These are phyloP conservation scores for Hemiprocne comata DNA, from an alignment of 2,113 vertebrate genomes.

Conservation along the genomic window DNA sequence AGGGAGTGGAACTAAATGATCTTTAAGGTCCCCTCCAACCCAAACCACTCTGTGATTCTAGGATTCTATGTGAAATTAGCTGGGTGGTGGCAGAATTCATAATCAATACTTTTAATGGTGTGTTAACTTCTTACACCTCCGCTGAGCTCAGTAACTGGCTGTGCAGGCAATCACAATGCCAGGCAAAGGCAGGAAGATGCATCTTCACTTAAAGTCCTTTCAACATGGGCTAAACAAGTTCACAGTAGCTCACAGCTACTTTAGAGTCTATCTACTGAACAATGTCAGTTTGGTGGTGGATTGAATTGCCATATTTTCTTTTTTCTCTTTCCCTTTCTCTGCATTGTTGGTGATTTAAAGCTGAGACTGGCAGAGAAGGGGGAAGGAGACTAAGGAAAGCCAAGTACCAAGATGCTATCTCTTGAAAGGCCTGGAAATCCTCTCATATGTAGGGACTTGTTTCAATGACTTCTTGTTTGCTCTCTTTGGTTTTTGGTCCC, in stretches of 20 bases:
- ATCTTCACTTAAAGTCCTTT: neutral
- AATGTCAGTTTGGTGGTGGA: neutral
- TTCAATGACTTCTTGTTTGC: neutral
- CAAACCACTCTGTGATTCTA: too few species aligned
- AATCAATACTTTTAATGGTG: neutral
- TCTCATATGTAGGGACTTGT: neutral
- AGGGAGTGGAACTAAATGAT: too few species aligned
- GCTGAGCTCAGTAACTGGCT: neutral
- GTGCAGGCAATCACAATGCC: too few species aligned
- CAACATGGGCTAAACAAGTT: neutral
- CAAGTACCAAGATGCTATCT: neutral
- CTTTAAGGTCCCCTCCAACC: too few species aligned
- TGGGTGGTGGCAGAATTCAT: neutral
- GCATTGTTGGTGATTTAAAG: neutral
- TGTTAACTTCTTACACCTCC: neutral
- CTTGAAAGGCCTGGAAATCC: neutral
- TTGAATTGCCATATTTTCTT: neutral
- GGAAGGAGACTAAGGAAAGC: neutral
- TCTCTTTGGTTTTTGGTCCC: neutral
- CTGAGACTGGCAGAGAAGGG: neutral
- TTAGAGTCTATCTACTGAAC: neutral
- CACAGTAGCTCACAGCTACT: neutral
- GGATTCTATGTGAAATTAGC: neutral
- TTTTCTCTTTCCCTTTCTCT: neutral
- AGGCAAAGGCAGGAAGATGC: neutral